Percentiles rank a stretch among this genome's conserved stretches.
These are phyloP conservation scores for Mus spicilegus DNA, from an alignment of 2,113 vertebrate genomes.

Conservation along the genomic window DNA sequence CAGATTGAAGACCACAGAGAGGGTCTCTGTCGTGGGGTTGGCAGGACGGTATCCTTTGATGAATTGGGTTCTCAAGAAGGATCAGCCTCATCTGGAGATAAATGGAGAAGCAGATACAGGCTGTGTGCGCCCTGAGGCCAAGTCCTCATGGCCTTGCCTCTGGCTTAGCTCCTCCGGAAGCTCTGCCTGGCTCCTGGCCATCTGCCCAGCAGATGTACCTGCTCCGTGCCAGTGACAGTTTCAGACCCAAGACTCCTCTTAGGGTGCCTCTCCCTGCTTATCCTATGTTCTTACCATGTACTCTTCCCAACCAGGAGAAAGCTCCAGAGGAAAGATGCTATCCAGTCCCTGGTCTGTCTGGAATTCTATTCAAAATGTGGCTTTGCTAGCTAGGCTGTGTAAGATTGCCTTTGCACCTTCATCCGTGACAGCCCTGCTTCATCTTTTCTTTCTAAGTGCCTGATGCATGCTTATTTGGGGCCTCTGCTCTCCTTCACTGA, in stretches of 20 bases:
- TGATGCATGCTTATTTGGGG: background rate
- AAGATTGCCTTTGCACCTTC: background rate
- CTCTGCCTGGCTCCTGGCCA: background rate
- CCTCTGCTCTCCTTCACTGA: background rate
- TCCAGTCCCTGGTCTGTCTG: background rate
- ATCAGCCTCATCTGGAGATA: background rate
- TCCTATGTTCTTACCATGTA: background rate
- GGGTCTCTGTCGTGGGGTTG: background rate
- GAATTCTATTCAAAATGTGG: background rate
- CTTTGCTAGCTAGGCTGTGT: background rate
- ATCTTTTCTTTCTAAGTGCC: background rate
- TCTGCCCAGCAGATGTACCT: background rate
- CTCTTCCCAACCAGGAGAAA: too few species aligned
- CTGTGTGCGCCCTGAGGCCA: background rate
- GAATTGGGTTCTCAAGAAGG: background rate
- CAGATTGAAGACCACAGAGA: background rate
- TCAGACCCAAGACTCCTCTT: background rate
- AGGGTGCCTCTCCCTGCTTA: background rate
- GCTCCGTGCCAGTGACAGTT: background rate
- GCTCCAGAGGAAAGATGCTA: background rate
- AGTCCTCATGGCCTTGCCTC: background rate
- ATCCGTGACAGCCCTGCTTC: background rate
- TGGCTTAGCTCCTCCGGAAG: rapidly evolving
- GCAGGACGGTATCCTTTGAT: background rate
- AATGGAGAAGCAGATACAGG: background rate